These are phyloP conservation scores for Imbricaverruca yamaguchii DNA, from an alignment of 2,888 invertebrate genomes.

Conservation along the genomic window DNA sequence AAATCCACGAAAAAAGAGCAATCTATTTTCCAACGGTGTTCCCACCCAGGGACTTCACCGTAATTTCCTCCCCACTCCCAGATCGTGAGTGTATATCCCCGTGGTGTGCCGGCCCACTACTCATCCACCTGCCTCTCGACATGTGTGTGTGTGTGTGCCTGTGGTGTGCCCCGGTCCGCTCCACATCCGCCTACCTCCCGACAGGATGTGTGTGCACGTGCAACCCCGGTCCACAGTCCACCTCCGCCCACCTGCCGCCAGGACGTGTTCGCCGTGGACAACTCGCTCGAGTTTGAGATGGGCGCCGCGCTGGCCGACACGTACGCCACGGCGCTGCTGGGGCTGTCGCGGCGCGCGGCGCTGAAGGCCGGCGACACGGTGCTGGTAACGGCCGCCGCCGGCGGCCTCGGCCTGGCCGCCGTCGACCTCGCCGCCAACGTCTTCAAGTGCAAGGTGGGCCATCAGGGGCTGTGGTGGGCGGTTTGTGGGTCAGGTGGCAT, in stretches of 20 bases:
- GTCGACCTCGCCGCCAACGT: constrained; percentile 61
- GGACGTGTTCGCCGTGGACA: constrained; percentile 54
- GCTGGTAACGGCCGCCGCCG: constrained; percentile 57
- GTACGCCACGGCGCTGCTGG: constrained; percentile 57
- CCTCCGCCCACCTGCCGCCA: constrained; percentile 36
- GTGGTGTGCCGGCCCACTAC: too few relatives aligned
- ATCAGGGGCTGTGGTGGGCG: too few relatives aligned
- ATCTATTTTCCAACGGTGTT: too few relatives aligned
- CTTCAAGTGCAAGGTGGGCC: constrained; percentile 53
- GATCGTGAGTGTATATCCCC: too few relatives aligned
- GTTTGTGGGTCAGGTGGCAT: too few relatives aligned
- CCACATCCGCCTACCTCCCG: too few relatives aligned
- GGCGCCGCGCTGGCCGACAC: constrained; percentile 54
- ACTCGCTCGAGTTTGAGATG: constrained; percentile 47
- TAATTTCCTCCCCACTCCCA: too few relatives aligned
- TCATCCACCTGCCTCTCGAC: constrained; percentile 35
- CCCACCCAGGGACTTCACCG: too few relatives aligned
- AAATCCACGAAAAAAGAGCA: too few relatives aligned
- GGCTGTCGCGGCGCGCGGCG: constrained; percentile 50
- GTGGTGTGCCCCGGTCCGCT: too few relatives aligned
- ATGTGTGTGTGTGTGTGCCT: neutral
- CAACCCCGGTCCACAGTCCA: neutral
- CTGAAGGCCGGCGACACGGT: constrained; percentile 51
- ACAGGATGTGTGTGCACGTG: constrained; percentile 50
- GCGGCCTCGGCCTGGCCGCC: constrained; percentile 55